These are phyloP conservation scores for Zoanthus sansibaricus DNA, from an alignment of 92 coral and sea anemone genomes.

Conservation along the genomic window DNA sequence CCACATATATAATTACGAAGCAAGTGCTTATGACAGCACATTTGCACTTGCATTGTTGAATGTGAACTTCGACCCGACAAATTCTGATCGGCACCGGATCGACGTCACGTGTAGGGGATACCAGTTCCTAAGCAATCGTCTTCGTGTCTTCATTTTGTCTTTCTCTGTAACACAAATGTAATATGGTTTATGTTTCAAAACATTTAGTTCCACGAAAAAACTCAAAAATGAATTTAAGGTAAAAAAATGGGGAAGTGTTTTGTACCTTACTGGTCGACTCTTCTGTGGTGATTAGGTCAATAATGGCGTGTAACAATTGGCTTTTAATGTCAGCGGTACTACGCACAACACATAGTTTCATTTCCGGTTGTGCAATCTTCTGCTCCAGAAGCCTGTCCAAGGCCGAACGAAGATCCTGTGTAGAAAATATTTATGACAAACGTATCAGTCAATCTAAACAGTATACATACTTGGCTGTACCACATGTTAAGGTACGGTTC, in stretches of 20 bases:
- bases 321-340: conserved; percentile 62
- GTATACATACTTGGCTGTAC: no score
- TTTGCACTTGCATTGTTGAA: no score
- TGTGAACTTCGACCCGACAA: background rate
- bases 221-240: background rate
- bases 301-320: conserved; percentile 80
- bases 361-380: conserved; percentile 87
- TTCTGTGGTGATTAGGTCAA: conserved; percentile 94
- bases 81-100: background rate
- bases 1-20: no score
- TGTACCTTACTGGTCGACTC: conserved; percentile 69
- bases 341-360: conserved; percentile 74
- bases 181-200: background rate
- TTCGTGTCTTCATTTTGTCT: conserved; percentile 7
- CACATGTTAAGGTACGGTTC: no score
- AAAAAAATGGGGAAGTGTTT: background rate
- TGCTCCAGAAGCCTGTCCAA: conserved; percentile 84
- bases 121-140: background rate
- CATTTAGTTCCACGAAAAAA: background rate
- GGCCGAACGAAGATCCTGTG: conserved; percentile 84
- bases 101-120: background rate
- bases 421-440: background rate
- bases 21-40: no score
- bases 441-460: background rate
- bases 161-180: conserved; percentile 6